A percentile compares a stretch with the other conserved stretches of the same genome.
Evolutionary conservation across 2,113 vertebrate genomes (phyloP).

Genomic region (Calidris pygmaea): DNA sequence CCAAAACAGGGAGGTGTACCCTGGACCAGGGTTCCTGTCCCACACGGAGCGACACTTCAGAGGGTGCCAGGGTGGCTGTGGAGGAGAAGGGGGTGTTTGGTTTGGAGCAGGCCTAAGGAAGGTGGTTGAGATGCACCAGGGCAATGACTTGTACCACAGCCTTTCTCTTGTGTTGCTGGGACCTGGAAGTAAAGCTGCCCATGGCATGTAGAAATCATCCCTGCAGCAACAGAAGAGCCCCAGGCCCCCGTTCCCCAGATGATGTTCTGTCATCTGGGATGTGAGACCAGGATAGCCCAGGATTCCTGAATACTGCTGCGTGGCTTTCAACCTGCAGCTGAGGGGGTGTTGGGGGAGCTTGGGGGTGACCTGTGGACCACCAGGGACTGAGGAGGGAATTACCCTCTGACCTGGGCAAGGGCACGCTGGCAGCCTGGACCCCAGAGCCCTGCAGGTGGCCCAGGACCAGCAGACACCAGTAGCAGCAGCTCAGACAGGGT

Average conservation of each 20-base stretch:
- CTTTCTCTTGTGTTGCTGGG: neutral
- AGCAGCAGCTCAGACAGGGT: rapidly evolving
- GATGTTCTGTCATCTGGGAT: neutral
- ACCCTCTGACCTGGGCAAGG: neutral
- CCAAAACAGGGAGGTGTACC: too few relatives aligned
- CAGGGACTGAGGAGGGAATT: neutral
- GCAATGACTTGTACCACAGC: neutral
- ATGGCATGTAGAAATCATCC: neutral
- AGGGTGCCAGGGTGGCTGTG: neutral
- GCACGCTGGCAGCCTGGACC: rapidly evolving
- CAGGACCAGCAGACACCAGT: neutral
- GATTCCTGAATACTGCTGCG: neutral
- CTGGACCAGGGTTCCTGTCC: neutral
- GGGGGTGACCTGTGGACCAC: neutral
- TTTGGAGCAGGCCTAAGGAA: neutral
- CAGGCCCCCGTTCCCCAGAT: neutral
- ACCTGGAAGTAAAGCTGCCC: neutral
- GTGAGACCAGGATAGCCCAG: neutral
- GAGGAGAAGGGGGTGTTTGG: neutral
- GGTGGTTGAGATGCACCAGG: neutral
- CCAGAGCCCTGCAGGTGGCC: neutral
- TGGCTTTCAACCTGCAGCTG: neutral
- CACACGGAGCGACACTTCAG: rapidly evolving
- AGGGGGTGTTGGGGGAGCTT: neutral
- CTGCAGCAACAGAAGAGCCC: neutral